A percentile compares a stretch with the other conserved stretches of the same genome.
phyloP scores from a whole-genome alignment of 2,797 vertebrate species.

The Ispidina lecontei region DNA sequence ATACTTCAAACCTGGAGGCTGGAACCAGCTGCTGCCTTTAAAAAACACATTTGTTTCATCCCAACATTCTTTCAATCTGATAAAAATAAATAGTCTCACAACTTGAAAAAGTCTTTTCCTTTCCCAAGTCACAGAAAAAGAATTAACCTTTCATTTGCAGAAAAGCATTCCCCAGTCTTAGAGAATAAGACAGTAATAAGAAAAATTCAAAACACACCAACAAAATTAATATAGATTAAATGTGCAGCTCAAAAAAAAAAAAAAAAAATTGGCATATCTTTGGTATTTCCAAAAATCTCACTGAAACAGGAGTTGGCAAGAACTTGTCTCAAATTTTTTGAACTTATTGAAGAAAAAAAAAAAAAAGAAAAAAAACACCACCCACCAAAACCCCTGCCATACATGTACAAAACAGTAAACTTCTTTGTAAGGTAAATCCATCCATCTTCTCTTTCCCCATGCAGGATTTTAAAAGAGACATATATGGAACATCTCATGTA shows the following conservation, averaged over 20 bases:
- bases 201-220: not conserved
- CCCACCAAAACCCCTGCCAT: no score
- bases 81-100: conserved; percentile 57
- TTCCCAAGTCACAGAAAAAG: not conserved
- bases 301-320: not conserved
- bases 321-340: not conserved
- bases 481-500: fast-evolving
- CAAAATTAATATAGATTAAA: not conserved
- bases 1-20: conserved; percentile 48
- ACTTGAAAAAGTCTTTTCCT: not conserved
- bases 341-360: not conserved
- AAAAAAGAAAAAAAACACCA: not conserved
- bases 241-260: not conserved
- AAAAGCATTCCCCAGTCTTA: not conserved
- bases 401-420: not conserved
- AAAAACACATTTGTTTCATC: conserved; percentile 6
- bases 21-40: conserved; percentile 52
- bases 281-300: not conserved
- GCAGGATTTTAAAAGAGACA: not conserved
- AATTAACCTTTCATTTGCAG: conserved; percentile 14
- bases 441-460: not conserved
- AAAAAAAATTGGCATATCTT: fast-evolving
- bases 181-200: not conserved
- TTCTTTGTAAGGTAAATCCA: not conserved
- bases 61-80: not conserved